phyloP scores from a whole-genome alignment of 1,140 invertebrate genomes.

The Lysiphlebus fabarum region DNA sequence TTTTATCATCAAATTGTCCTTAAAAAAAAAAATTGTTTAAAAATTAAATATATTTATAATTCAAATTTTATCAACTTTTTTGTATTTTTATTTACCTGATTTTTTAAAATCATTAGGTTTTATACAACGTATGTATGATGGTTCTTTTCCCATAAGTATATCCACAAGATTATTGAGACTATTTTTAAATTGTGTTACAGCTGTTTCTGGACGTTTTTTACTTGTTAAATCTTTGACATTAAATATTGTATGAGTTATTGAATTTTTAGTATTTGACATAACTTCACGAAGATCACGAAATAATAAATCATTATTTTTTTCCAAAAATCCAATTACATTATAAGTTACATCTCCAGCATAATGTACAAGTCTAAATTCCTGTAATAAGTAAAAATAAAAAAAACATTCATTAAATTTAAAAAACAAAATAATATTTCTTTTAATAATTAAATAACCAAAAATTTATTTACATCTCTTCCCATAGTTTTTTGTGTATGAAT shows the following conservation, averaged over 20 bases:
- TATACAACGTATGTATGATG: constrained; percentile 89
- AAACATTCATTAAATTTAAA: too few species aligned
- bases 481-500: constrained; percentile 76
- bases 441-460: too few species aligned
- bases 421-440: too few species aligned
- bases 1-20: constrained; percentile 74
- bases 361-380: constrained; percentile 85
- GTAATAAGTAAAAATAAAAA: constrained; percentile 18
- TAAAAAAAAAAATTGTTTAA: background rate
- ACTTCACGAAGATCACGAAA: constrained; percentile 83
- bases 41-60: too few species aligned
- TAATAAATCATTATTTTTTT: constrained; percentile 91
- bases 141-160: constrained; percentile 82
- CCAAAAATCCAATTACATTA: constrained; percentile 82
- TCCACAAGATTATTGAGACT: constrained; percentile 82
- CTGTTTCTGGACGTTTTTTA: constrained; percentile 84
- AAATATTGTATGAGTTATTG: constrained; percentile 65
- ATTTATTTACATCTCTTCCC: constrained; percentile 74
- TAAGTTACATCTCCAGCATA: constrained; percentile 92
- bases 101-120: constrained; percentile 80
- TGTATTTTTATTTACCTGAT: constrained; percentile 61
- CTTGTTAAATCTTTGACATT: constrained; percentile 65
- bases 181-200: constrained; percentile 86
- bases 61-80: too few species aligned
- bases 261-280: constrained; percentile 73